Percentiles rank a stretch among this genome's conserved stretches.
Conservation (phyloP, 2,797 vertebrate species). For the Decapterus maruadsi region DNA sequence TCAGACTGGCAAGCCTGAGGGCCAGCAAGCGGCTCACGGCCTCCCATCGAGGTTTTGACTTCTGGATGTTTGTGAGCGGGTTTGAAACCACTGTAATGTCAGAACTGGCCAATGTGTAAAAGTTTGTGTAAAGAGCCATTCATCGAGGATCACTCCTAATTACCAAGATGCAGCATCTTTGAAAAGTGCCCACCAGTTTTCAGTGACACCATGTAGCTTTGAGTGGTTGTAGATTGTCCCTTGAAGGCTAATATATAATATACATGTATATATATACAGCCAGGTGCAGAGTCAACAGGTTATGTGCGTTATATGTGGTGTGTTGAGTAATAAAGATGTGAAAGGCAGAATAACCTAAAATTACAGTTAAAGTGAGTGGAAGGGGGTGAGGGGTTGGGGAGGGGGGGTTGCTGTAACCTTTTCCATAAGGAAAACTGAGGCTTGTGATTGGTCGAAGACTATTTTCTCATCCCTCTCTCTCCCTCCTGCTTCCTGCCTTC, state of each 20-base stretch:
- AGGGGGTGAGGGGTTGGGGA: constrained; percentile 41
- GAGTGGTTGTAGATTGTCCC: constrained; percentile 8
- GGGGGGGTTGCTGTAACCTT: constrained; percentile 65
- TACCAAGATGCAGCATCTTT: constrained; percentile 24
- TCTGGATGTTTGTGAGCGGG: constrained; percentile 42
- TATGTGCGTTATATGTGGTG: constrained; percentile 59
- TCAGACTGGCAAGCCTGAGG: constrained; percentile 18
- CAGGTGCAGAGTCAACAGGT: constrained; percentile 66
- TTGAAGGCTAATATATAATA: constrained; percentile 15
- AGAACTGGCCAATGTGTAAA: constrained; percentile 29
- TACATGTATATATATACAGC: background rate
- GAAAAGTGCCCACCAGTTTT: constrained; percentile 23
- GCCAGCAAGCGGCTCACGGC: constrained; percentile 12
- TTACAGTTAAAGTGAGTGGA: constrained; percentile 50
- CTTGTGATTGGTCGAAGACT: constrained; percentile 63
- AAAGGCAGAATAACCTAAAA: constrained; percentile 60
- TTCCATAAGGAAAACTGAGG: constrained; percentile 69
- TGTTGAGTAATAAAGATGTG: constrained; percentile 61
- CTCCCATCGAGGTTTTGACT: constrained; percentile 33
- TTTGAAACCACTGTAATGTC: constrained; percentile 30
- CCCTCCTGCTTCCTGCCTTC: constrained; percentile 39
- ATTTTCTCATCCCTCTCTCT: constrained; percentile 62
- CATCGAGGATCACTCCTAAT: constrained; percentile 31
- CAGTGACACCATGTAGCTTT: constrained; percentile 12
- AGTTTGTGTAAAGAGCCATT: constrained; percentile 25